Evolutionary conservation across 2,113 vertebrate species (phyloP), one percentile per base, ranked within the genome.

Genomic region (Mus spicilegus): DNA sequence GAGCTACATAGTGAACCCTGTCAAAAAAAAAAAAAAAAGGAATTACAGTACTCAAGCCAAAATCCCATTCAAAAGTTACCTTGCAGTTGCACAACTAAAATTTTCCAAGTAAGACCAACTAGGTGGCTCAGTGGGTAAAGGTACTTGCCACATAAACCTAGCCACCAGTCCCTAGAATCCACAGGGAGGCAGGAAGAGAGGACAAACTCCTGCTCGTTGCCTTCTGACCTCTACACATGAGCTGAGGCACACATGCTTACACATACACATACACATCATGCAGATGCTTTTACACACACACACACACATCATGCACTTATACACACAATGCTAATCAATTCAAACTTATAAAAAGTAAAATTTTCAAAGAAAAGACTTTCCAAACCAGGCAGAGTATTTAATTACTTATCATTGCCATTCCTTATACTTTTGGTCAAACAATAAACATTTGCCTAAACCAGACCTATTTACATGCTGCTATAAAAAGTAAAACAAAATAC

Each of bases 361-460:
- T 26, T 70, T 36, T 0, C 24, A 39, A 72, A 94, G 58, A 42
- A 94, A 80, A 91, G 67, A 26, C 33, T 82, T 90, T 84, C 56
- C 46, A 67, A 39, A 84, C n/a, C 73, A 65, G 19, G 24, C 88
- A 72, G 16, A 42, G 49, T 77, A 82, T 95, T 89, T 84, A 70
- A 54, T 91, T 81, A 51, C 82, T 42, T 73, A 77, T 87, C 78
- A 17, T 82, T 84, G 33, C 87, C 65, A 76, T 91, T 85, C 42
- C n/a, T 91, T 89, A 95, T 14, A 80, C 28, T 87, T 58, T 69
- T 87, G 39, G 19, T 33, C 30, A 49, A 96, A 86, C 16, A 65
- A 81, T 49, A 81, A 94, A 65, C 26, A 49, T 30, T 28, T 80
- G 10, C 22, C n/a, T 80, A 65, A 93, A 7, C 22, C n/a, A 49